Evolutionary conservation across 2,888 invertebrate genomes (phyloP), one percentile per base, ranked within the genome.

Genomic region (Polymixis lichenea): DNA sequence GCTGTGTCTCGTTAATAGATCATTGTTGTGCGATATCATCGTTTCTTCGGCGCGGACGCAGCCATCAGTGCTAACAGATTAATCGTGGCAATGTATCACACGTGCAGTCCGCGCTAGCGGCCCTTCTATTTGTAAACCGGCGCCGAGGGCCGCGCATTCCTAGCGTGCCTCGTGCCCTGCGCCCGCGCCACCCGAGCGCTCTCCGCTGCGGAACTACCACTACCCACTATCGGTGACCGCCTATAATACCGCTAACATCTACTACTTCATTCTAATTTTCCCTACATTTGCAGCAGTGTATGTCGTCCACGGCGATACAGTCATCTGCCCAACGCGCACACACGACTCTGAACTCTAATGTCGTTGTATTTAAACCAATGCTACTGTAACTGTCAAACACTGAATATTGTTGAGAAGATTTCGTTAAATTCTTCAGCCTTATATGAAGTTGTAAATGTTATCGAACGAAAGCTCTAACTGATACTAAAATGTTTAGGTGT

Each of bases 121-220:
- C 95, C 95, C 95, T 96, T 96, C 95, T 96, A 96, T 96, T 95
- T 96, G 96, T 96, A 95, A 95, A 95, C 95, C 94, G 95, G 96
- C 95, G 95, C 95, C 95, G 95, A 94, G 95, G 95, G 95, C 95
- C 94, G 93, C 93, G 92, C 96, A 96, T 96, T 96, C 96, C 95
- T 90, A 89, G 93, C 95, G 90, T 94, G 94, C 94, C 94, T 93
- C 93, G 93, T 91, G 95, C 94, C 92, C 92, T 92, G 92, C 91
- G 92, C 93, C 85, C 91, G 82, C 90, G 89, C 92, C 89, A 87
- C 90, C 89, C 89, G 87, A 83, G 77, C 88, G 86, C 84, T 88
- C 84, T 86, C 87, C 90, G 83, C 87, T 85, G 85, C 85, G 85
- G 85, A 85, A 86, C 89, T 89, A 91, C 87, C 88, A 84, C 87